These are phyloP conservation scores for Apodemus agrarius DNA, from an alignment of 2,797 vertebrate species.

Conservation along the genomic window DNA sequence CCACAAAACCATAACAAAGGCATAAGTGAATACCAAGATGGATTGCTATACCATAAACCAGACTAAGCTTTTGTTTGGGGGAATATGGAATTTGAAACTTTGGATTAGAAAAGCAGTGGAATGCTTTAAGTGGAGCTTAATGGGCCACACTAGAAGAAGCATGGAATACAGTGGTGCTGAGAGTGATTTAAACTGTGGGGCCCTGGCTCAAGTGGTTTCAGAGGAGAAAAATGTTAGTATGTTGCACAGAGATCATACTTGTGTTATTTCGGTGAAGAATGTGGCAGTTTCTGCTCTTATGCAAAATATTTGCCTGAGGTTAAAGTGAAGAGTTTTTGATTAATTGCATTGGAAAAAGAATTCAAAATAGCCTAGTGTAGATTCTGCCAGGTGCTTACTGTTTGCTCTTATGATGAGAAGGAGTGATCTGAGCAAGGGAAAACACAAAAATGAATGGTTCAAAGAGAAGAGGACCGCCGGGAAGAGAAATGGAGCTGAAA, in stretches of 20 bases:
- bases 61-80: neutral
- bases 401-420: neutral
- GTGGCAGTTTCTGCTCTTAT: neutral
- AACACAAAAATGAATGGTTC: neutral
- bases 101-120: neutral
- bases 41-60: neutral
- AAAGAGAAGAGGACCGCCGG: neutral
- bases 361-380: neutral
- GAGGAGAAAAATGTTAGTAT: neutral
- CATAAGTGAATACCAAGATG: neutral
- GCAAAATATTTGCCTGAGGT: neutral
- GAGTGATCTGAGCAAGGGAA: neutral
- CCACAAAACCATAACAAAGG: neutral
- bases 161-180: neutral
- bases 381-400: neutral
- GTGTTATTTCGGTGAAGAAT: neutral
- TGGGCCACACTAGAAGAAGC: neutral
- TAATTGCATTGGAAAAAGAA: neutral
- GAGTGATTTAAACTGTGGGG: neutral
- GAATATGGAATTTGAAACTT: neutral
- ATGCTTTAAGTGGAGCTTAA: neutral
- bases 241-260: neutral
- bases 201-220: neutral
- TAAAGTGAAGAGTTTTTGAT: neutral
- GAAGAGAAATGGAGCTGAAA: neutral